These are phyloP conservation scores for Scarus forsteni DNA, from an alignment of 2,797 vertebrate genomes.

Conservation along the genomic window DNA sequence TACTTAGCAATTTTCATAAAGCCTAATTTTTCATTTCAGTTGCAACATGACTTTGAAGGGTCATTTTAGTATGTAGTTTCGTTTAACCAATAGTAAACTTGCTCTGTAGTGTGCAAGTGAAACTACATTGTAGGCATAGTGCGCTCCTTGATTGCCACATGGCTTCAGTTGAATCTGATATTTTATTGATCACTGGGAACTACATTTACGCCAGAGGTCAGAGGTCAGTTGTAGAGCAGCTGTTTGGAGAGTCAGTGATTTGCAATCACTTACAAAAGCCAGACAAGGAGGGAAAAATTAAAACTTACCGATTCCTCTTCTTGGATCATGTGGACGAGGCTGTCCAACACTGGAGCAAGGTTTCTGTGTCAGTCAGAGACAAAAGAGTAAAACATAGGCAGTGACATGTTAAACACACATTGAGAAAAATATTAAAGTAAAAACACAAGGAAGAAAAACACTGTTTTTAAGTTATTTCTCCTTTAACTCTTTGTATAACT, in stretches of 20 bases:
- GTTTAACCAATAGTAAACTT: neutral
- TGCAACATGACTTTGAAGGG: no score
- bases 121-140: neutral
- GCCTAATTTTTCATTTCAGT: no score
- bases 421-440: neutral
- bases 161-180: slow-evolving; percentile 16
- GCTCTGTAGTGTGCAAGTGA: neutral
- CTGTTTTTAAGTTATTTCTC: neutral
- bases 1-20: no score
- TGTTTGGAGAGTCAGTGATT: slow-evolving; percentile 36
- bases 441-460: neutral
- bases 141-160: slow-evolving; percentile 5
- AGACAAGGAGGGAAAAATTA: slow-evolving; percentile 11
- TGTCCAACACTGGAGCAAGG: slow-evolving; percentile 94
- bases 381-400: neutral
- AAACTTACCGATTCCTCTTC: slow-evolving; percentile 97
- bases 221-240: slow-evolving; percentile 42
- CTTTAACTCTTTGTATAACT: neutral
- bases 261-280: slow-evolving; percentile 5
- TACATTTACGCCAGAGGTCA: slow-evolving; percentile 27
- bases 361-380: slow-evolving; percentile 83
- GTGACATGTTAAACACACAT: neutral
- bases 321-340: slow-evolving; percentile 98
- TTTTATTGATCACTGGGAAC: slow-evolving; percentile 15
- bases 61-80: no score